Evolutionary conservation across 2,113 vertebrate species (phyloP).

Genomic region (Forbesichthys papilliferus): DNA sequence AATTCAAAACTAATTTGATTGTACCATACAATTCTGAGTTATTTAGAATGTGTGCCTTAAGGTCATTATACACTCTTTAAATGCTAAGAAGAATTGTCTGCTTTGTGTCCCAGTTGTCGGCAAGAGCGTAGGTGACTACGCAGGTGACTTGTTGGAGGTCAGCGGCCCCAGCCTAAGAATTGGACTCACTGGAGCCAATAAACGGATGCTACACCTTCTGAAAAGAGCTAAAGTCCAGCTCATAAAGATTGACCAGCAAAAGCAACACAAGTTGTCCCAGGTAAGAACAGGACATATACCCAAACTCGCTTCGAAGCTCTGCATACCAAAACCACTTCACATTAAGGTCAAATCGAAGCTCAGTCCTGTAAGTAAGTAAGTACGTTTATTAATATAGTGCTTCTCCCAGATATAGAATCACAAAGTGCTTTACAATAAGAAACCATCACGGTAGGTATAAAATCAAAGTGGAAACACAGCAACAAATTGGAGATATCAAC

Average conservation of each 20-base stretch:
- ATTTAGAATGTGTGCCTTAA: too few species aligned
- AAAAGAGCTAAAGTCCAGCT: constrained; percentile 91
- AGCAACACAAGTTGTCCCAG: constrained; percentile 79
- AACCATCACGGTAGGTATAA: too few species aligned
- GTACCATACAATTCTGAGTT: too few species aligned
- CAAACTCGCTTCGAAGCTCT: too few species aligned
- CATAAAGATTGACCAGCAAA: constrained; percentile 92
- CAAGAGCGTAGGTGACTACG: not conserved
- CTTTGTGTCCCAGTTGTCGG: constrained; percentile 27
- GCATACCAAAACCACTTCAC: not conserved
- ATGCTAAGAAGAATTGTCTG: not conserved
- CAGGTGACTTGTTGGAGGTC: constrained; percentile 34
- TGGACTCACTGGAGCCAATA: constrained; percentile 83
- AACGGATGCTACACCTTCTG: constrained; percentile 86
- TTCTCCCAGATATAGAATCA: too few species aligned
- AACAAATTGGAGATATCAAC: too few species aligned
- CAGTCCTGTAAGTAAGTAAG: too few species aligned
- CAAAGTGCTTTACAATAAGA: too few species aligned
- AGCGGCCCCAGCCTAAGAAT: constrained; percentile 58
- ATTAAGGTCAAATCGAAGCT: too few species aligned
- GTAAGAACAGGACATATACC: constrained; percentile 37
- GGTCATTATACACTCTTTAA: not conserved
- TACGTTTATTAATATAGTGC: too few species aligned
- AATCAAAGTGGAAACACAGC: too few species aligned
- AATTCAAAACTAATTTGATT: too few species aligned